These are phyloP conservation scores for Drosophila dunni DNA, from an alignment of 1,140 invertebrate genomes.

Conservation along the genomic window DNA sequence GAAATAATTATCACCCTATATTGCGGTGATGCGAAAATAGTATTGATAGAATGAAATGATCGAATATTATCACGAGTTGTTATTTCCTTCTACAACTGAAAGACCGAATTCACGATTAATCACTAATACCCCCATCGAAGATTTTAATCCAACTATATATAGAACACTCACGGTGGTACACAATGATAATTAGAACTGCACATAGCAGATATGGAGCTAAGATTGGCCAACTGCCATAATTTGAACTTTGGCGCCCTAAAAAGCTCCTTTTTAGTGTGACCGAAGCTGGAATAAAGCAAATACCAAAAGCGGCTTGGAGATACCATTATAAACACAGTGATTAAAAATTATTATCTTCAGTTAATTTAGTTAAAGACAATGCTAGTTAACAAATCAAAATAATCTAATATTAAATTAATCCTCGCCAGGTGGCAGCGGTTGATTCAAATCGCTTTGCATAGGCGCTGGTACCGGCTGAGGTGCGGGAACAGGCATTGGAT, in stretches of 20 bases:
- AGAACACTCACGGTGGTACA: background rate
- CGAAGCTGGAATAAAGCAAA: too few relatives aligned
- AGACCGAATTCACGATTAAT: background rate
- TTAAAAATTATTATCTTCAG: slow-evolving; percentile 1
- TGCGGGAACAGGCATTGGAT: slow-evolving; percentile 37
- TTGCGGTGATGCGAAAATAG: too few relatives aligned
- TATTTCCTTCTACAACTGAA: slow-evolving; percentile 8
- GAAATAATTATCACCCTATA: too few relatives aligned
- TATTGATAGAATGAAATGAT: background rate
- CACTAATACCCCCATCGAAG: background rate
- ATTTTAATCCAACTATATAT: background rate
- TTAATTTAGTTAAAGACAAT: slow-evolving; percentile 6
- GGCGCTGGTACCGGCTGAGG: slow-evolving; percentile 62
- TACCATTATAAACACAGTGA: too few relatives aligned
- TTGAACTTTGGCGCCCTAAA: too few relatives aligned
- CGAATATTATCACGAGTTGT: slow-evolving; percentile 8
- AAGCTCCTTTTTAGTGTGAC: too few relatives aligned
- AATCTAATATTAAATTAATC: slow-evolving; percentile 51
- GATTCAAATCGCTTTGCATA: slow-evolving; percentile 45
- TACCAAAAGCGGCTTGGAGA: too few relatives aligned
- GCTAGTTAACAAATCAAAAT: slow-evolving; percentile 33
- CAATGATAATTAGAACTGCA: too few relatives aligned
- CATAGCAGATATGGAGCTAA: too few relatives aligned
- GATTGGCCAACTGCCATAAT: too few relatives aligned
- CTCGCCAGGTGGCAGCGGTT: slow-evolving; percentile 83